Conservation (phyloP, 2,113 vertebrate genomes). For the Abramis brama region DNA sequence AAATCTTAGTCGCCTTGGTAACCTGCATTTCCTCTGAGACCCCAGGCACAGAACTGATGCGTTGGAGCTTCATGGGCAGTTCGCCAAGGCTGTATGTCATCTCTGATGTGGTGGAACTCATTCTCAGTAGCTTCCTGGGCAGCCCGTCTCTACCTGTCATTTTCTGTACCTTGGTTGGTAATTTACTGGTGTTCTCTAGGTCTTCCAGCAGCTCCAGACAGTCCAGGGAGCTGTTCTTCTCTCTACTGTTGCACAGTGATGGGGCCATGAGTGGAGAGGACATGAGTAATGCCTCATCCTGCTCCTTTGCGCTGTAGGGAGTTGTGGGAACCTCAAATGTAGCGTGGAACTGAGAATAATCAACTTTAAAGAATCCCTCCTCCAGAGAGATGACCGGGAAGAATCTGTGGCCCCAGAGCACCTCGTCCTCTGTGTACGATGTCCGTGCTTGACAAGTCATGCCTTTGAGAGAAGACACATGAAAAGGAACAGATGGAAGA, state of each 20-base stretch:
- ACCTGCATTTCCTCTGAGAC: slow-evolving; percentile 93
- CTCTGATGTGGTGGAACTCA: slow-evolving; percentile 98
- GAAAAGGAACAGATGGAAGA: slow-evolving; percentile 31
- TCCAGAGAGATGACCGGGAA: slow-evolving; percentile 98
- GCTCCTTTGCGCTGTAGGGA: slow-evolving; percentile 97
- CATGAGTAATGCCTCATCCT: slow-evolving; percentile 95
- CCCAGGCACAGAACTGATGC: slow-evolving; percentile 98
- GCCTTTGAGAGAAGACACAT: slow-evolving; percentile 72
- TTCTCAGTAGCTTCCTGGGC: slow-evolving; percentile 93
- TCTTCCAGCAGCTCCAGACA: slow-evolving; percentile 93
- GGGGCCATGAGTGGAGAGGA: slow-evolving; percentile 96
- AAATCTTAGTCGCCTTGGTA: slow-evolving; percentile 86
- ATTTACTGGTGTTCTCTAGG: slow-evolving; percentile 83
- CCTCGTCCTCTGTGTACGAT: slow-evolving; percentile 97
- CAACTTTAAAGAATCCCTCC: slow-evolving; percentile 98
- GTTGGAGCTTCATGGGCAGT: slow-evolving; percentile 96
- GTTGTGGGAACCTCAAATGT: slow-evolving; percentile 96
- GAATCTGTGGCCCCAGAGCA: slow-evolving; percentile 98
- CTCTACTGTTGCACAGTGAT: slow-evolving; percentile 92
- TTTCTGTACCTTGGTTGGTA: slow-evolving; percentile 96
- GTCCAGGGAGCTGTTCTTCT: slow-evolving; percentile 91
- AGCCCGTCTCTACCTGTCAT: slow-evolving; percentile 95
- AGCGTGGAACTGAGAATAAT: slow-evolving; percentile 99
- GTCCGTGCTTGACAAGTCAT: slow-evolving; percentile 99
- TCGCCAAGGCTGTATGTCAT: slow-evolving; percentile 98